phyloP scores from a whole-genome alignment of 2,888 invertebrate species.

The Eupithecia vulgata region DNA sequence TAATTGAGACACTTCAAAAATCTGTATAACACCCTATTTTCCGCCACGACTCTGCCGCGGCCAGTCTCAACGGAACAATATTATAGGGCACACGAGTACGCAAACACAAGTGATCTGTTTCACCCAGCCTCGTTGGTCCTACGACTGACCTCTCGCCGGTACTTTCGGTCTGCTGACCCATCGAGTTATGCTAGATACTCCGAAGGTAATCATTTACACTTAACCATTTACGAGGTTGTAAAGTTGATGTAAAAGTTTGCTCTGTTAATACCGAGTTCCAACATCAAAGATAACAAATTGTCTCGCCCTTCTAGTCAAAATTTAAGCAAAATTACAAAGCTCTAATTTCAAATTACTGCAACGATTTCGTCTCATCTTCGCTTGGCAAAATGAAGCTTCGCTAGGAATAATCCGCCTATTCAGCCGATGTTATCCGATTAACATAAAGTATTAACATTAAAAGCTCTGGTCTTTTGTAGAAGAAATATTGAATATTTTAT shows the following conservation, averaged over 20 bases:
- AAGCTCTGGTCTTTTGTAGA: neutral
- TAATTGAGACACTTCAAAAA: too few species aligned
- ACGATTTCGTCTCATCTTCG: conserved; percentile 35
- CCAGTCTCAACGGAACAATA: too few species aligned
- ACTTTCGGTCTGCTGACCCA: neutral
- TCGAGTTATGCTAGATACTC: neutral
- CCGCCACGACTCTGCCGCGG: too few species aligned
- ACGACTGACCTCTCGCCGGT: neutral
- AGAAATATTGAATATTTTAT: conserved; percentile 1
- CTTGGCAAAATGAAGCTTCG: conserved; percentile 36
- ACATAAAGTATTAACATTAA: conserved; percentile 23
- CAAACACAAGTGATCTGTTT: neutral
- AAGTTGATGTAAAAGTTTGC: neutral
- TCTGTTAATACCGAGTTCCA: neutral
- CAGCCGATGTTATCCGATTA: conserved; percentile 36
- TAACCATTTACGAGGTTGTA: neutral
- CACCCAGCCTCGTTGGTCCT: neutral
- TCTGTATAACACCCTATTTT: too few species aligned
- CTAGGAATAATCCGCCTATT: conserved; percentile 39
- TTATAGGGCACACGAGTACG: neutral
- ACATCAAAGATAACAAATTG: neutral
- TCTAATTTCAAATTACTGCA: conserved; percentile 16
- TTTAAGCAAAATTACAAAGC: conserved; percentile 12
- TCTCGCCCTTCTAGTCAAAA: conserved; percentile 4
- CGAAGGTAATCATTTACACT: neutral